Base-by-base conservation (phyloP, 2,113 vertebrate genomes). In the Entosphenus tridentatus region DNA sequence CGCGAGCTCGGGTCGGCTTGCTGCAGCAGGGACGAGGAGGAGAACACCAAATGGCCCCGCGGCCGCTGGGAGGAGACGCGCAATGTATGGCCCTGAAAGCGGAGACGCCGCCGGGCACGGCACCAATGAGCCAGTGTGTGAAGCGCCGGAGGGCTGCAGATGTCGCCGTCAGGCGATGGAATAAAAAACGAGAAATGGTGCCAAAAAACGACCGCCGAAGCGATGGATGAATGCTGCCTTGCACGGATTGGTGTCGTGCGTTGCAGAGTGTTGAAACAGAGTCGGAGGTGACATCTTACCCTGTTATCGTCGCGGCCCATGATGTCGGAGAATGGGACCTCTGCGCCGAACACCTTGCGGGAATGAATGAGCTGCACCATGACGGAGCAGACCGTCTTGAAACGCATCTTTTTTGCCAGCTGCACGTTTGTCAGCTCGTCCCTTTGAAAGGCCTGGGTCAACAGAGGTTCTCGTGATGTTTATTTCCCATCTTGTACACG, bases 301-400 rank as follows among this genome's bases (percentile, higher is more conserved):
- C 96, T 90, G 1, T 91, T 90, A 57, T 97, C 92, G 78, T 96
- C 92, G 10, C 92, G 96, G 2, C 86, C 93, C 89, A 98, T 95
- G 78, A 87, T 90, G 1, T 90, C 96, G 76, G 93, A 98, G 81
- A 96, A 98, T 57, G 92, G 93, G 74, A 98, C 96, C 81, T 98
- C 92, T 0, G 93, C 93, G 78, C 93, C 95, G 81, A 98, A 98
- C 93, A 98, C 95, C 81, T 95, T 95, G 71, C 93, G 83, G 77
- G 92, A 98, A 77, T 98, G 93, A 90, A 98, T 98, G 68, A 98
- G 89, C 79, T 98, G 93, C 70, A 98, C 93, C 67, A 98, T 82
- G 74, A 98, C 78, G 78, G 92, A 98, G 79, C 93, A 98, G 69
- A 98, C 93, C 0, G 93, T 98, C 81, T 96, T 96, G 78, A 98